phyloP scores from a whole-genome alignment of 2,113 vertebrate species.

The Corythaixoides concolor region DNA sequence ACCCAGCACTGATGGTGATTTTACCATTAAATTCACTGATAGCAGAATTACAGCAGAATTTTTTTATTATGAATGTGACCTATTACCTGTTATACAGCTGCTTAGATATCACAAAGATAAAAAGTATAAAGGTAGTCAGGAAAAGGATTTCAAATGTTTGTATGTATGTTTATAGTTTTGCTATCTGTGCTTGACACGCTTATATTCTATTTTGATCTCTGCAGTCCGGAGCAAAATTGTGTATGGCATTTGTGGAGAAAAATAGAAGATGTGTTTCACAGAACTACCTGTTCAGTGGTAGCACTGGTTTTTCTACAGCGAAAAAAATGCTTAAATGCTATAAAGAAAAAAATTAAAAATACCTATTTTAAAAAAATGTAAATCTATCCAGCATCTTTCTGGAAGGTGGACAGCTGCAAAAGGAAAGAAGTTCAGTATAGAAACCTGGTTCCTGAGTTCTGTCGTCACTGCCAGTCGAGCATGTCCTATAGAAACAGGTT shows the following conservation, averaged over 20 bases:
- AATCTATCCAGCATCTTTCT: background rate
- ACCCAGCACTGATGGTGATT: background rate
- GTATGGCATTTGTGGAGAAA: background rate
- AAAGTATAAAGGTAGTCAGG: background rate
- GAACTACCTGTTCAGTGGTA: background rate
- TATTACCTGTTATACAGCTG: background rate
- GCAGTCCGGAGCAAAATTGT: background rate
- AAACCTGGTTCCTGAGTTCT: background rate
- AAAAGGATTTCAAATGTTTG: background rate
- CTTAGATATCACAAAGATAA: background rate
- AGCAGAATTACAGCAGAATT: background rate
- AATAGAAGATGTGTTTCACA: background rate
- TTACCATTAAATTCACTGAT: background rate
- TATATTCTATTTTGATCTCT: background rate
- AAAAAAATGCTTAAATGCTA: background rate
- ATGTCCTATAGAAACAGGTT: background rate
- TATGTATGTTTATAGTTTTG: background rate
- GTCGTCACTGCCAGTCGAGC: background rate
- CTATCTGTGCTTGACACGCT: background rate
- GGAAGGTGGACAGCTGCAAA: background rate
- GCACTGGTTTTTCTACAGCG: background rate
- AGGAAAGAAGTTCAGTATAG: background rate
- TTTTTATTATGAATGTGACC: background rate
- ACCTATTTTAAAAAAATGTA: background rate
- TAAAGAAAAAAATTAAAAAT: background rate